These are phyloP conservation scores for Lycaena phlaeas DNA, from an alignment of 2,888 invertebrate genomes.

Conservation along the genomic window DNA sequence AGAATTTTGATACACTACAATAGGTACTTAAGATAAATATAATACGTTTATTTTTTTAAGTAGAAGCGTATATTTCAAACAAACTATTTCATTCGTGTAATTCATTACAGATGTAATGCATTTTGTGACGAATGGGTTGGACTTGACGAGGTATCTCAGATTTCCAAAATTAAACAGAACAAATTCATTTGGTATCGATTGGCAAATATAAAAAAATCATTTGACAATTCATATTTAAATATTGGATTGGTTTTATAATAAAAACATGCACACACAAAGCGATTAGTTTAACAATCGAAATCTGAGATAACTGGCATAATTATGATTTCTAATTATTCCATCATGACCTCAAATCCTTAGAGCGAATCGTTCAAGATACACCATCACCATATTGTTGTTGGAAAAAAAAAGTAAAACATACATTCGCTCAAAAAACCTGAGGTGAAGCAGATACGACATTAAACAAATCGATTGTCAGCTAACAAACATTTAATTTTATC, in stretches of 20 bases:
- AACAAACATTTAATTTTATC: slow-evolving; percentile 23
- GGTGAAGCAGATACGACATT: slow-evolving; percentile 33
- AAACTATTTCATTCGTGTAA: slow-evolving; percentile 37
- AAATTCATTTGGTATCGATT: slow-evolving; percentile 11
- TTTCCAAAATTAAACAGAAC: background rate
- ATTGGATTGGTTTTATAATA: background rate
- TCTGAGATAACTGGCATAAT: slow-evolving; percentile 30
- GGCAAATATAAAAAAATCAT: too few relatives aligned
- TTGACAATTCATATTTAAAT: background rate
- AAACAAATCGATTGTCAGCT: slow-evolving; percentile 18
- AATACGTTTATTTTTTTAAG: slow-evolving; percentile 66
- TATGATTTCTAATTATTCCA: slow-evolving; percentile 31
- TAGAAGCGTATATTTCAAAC: slow-evolving; percentile 66
- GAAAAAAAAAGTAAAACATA: slow-evolving; percentile 4
- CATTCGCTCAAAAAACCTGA: slow-evolving; percentile 44
- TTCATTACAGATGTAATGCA: slow-evolving; percentile 27
- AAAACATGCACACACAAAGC: background rate
- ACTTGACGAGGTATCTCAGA: slow-evolving; percentile 7
- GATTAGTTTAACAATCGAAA: slow-evolving; percentile 24
- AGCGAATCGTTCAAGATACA: slow-evolving; percentile 26
- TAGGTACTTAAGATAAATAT: slow-evolving; percentile 62
- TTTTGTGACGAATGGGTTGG: slow-evolving; percentile 18
- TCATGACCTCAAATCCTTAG: slow-evolving; percentile 43
- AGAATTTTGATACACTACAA: slow-evolving; percentile 59
- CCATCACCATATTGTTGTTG: slow-evolving; percentile 10